These are phyloP conservation scores for Caiman crocodilus DNA, from an alignment of 2,797 vertebrate species.

Conservation along the genomic window DNA sequence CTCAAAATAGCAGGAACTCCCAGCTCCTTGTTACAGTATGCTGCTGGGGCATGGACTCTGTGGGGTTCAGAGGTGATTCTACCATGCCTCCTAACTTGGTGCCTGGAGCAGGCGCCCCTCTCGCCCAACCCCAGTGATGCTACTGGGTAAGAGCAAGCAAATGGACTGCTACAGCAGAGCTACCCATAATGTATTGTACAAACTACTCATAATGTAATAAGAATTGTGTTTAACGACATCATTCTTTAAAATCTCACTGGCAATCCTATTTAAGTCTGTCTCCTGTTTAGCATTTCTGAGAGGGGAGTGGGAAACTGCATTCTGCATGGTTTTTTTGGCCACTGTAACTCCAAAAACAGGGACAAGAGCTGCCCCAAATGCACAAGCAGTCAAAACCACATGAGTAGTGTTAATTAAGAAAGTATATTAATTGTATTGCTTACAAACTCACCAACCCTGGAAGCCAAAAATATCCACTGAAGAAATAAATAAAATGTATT, in stretches of 20 bases:
- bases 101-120: too few species aligned
- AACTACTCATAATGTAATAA: too few species aligned
- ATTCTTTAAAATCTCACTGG: neutral
- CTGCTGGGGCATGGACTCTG: too few species aligned
- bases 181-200: too few species aligned
- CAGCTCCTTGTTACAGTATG: neutral
- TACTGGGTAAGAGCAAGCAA: too few species aligned
- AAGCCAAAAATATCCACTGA: neutral
- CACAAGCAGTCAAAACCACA: neutral
- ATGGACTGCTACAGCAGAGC: too few species aligned
- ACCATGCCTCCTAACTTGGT: too few species aligned
- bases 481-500: constrained; percentile 28
- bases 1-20: constrained; percentile 4
- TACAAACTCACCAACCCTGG: neutral
- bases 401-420: constrained; percentile 14
- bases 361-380: neutral
- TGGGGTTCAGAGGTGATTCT: too few species aligned
- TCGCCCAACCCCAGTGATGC: too few species aligned
- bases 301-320: neutral
- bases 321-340: neutral
- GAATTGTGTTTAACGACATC: neutral
- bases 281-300: neutral
- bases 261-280: neutral
- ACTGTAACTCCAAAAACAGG: neutral
- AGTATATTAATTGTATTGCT: neutral